A percentile compares a stretch with the other conserved stretches of the same genome.
phyloP scores from a whole-genome alignment of 1,140 invertebrate species.

The Phocides pigmalion region DNA sequence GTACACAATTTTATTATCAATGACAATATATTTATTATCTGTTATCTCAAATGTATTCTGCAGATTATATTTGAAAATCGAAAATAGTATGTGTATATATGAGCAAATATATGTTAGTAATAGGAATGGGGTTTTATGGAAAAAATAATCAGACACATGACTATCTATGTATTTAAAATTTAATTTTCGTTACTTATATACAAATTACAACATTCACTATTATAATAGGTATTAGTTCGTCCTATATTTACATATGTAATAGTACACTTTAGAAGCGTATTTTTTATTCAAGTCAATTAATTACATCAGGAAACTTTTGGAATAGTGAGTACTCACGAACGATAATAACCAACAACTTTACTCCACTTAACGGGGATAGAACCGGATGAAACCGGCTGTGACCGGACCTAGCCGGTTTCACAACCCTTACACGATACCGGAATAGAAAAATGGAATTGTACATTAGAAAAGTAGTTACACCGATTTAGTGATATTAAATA shows the following conservation, averaged over 20 bases:
- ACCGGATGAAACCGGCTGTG: slow-evolving; percentile 38
- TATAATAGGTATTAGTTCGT: slow-evolving; percentile 80
- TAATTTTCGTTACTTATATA: slow-evolving; percentile 83
- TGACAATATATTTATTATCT: too few species aligned
- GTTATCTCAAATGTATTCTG: too few species aligned
- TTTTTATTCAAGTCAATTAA: slow-evolving; percentile 79
- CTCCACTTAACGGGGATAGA: slow-evolving; percentile 46
- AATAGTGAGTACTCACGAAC: slow-evolving; percentile 67
- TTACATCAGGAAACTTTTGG: slow-evolving; percentile 76
- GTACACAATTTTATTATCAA: too few species aligned
- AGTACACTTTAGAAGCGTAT: slow-evolving; percentile 82
- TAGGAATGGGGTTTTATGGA: slow-evolving; percentile 7
- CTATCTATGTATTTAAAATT: slow-evolving; percentile 84
- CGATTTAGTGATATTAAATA: slow-evolving; percentile 33
- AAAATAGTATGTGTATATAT: too few species aligned
- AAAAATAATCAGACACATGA: slow-evolving; percentile 65
- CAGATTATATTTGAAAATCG: too few species aligned
- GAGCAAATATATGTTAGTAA: not conserved
- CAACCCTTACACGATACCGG: slow-evolving; percentile 43
- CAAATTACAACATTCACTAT: slow-evolving; percentile 84
- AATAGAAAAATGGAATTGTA: slow-evolving; percentile 77
- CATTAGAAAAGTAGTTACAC: slow-evolving; percentile 66
- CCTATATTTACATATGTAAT: slow-evolving; percentile 81
- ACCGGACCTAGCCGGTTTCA: slow-evolving; percentile 20
- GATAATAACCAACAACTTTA: slow-evolving; percentile 56